Percentiles rank a stretch among this genome's conserved stretches.
These are phyloP conservation scores for Cephalopholis sonnerati DNA, from an alignment of 2,113 vertebrate species.

Conservation along the genomic window DNA sequence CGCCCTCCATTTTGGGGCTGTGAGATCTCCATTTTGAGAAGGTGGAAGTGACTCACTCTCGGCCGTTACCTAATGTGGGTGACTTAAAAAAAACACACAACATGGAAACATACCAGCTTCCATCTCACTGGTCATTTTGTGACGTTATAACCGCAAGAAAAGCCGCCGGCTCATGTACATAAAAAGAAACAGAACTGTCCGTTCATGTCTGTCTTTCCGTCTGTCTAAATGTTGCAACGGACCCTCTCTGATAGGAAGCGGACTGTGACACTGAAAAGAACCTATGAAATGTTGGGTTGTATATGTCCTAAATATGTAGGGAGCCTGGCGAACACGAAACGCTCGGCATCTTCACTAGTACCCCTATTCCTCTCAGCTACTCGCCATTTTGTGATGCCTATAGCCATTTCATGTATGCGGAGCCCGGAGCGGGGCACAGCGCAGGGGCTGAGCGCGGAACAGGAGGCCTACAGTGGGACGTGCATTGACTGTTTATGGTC, in stretches of 20 bases:
- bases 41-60: background rate
- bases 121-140: background rate
- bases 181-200: background rate
- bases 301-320: no score
- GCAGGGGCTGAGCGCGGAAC: no score
- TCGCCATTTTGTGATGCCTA: slow-evolving; percentile 71
- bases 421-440: background rate
- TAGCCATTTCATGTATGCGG: slow-evolving; percentile 55
- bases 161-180: background rate
- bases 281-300: accelerated
- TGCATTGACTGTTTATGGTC: background rate
- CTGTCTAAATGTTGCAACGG: no score
- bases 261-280: background rate
- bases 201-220: no score
- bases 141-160: background rate
- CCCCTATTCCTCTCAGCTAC: slow-evolving; percentile 32
- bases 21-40: slow-evolving; percentile 73
- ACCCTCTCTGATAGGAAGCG: background rate
- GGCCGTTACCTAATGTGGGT: background rate
- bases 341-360: slow-evolving; percentile 15
- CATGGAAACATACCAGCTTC: background rate
- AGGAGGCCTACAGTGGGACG: background rate
- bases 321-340: background rate
- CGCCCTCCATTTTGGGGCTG: slow-evolving; percentile 70
- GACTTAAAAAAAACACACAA: background rate